phyloP scores from a whole-genome alignment of 2,113 vertebrate species.

The Percina caprodes region DNA sequence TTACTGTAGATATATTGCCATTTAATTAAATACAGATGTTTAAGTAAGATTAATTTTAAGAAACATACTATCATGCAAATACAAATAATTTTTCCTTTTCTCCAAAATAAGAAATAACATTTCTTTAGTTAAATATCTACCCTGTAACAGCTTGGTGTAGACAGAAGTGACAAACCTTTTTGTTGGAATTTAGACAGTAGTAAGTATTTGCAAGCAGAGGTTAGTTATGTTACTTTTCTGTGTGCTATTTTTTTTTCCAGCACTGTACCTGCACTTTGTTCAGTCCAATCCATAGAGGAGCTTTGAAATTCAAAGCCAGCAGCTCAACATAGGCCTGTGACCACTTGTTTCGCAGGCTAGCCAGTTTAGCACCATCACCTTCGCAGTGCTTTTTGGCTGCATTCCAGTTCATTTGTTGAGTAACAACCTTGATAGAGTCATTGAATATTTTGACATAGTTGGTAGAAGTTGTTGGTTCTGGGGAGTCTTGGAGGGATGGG shows the following conservation, averaged over 20 bases:
- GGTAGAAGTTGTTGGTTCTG: constrained; percentile 61
- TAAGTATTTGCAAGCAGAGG: not conserved
- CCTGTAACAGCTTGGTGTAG: too few relatives aligned
- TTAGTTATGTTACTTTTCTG: not conserved
- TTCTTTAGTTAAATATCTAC: too few relatives aligned
- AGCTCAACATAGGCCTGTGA: constrained; percentile 81
- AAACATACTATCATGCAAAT: too few relatives aligned
- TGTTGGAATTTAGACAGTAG: not conserved
- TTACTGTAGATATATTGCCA: too few relatives aligned
- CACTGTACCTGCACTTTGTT: constrained; percentile 87
- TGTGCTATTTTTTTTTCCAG: not conserved
- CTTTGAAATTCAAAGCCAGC: constrained; percentile 71
- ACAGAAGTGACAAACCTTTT: not conserved
- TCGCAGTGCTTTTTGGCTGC: constrained; percentile 84
- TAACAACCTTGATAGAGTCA: constrained; percentile 83
- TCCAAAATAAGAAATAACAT: too few relatives aligned
- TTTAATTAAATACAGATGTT: too few relatives aligned
- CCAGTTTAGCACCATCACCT: constrained; percentile 76
- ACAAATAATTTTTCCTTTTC: too few relatives aligned
- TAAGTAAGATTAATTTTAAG: too few relatives aligned
- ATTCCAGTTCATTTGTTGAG: constrained; percentile 84
- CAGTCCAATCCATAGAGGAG: constrained; percentile 88
- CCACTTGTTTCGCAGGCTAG: constrained; percentile 84
- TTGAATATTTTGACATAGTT: constrained; percentile 78
- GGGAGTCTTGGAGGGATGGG: constrained; percentile 55